Evolutionary conservation across 2,113 vertebrate genomes (phyloP).

Genomic region (Chitala chitala): DNA sequence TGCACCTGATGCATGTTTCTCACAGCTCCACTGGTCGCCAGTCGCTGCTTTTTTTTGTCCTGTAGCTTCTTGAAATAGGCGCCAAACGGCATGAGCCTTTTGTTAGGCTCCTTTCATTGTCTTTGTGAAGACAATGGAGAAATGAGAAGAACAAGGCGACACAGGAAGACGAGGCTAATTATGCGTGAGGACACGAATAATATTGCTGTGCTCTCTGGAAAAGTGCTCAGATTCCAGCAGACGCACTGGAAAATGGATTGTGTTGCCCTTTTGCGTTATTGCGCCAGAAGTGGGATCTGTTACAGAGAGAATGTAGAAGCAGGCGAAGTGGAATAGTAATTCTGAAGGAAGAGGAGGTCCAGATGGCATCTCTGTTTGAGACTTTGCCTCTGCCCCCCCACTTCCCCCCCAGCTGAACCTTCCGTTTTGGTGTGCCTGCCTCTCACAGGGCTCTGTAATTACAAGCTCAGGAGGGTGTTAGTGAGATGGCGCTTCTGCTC

Average conservation of each 20-base stretch:
- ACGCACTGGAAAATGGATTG: neutral
- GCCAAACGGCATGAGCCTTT: too few relatives aligned
- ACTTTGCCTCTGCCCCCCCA: slow-evolving; percentile 26
- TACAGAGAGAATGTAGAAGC: neutral
- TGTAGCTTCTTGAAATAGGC: too few relatives aligned
- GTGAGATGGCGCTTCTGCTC: slow-evolving; percentile 25
- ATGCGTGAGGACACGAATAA: neutral
- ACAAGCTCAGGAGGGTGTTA: slow-evolving; percentile 45
- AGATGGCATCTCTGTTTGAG: slow-evolving; percentile 48
- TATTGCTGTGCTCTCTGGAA: neutral
- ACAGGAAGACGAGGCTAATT: neutral
- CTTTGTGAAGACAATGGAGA: neutral
- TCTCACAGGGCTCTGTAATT: slow-evolving; percentile 43
- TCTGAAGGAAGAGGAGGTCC: slow-evolving; percentile 34
- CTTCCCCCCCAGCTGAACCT: slow-evolving; percentile 29
- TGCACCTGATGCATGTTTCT: neutral
- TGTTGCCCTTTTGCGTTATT: neutral
- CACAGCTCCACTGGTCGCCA: neutral
- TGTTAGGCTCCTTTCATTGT: neutral
- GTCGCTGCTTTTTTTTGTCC: too few relatives aligned
- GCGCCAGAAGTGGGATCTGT: slow-evolving; percentile 17
- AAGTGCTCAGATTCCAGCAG: neutral
- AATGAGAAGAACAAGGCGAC: neutral
- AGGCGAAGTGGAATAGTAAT: slow-evolving; percentile 9
- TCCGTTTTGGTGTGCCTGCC: slow-evolving; percentile 24